Conservation (phyloP, 2,888 invertebrate genomes). For the Biston betularia region DNA sequence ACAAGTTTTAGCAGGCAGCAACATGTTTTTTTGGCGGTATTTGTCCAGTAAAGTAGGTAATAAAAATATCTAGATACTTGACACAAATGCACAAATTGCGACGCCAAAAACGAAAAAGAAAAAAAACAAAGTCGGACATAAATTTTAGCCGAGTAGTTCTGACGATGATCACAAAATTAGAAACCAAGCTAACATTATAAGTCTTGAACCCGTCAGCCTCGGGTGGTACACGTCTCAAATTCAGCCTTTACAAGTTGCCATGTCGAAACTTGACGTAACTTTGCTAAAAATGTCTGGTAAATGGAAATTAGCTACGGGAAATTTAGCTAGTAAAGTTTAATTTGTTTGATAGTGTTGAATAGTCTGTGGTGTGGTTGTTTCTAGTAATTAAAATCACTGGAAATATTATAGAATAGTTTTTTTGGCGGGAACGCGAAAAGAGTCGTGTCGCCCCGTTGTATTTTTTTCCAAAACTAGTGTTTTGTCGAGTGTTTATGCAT, state of each 20-base stretch:
- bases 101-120: background rate
- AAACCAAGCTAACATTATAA: background rate
- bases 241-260: conserved; percentile 5
- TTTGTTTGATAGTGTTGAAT: background rate
- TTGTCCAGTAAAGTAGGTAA: too few relatives aligned
- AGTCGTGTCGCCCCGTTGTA: too few relatives aligned
- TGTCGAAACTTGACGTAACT: conserved; percentile 13
- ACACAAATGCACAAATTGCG: too few relatives aligned
- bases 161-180: background rate
- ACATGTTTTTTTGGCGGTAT: too few relatives aligned
- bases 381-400: too few relatives aligned
- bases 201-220: conserved; percentile 5
- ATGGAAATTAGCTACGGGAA: conserved; percentile 10
- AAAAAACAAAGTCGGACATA: background rate
- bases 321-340: conserved; percentile 1
- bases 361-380: background rate
- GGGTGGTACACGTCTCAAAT: conserved; percentile 15
- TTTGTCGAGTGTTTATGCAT: too few relatives aligned
- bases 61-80: too few relatives aligned
- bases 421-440: too few relatives aligned
- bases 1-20: too few relatives aligned
- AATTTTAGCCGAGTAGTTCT: too few relatives aligned
- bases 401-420: too few relatives aligned
- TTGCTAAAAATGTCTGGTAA: conserved; percentile 6
- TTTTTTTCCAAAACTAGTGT: too few relatives aligned